Percentiles rank a stretch among this genome's conserved stretches.
phyloP scores from a whole-genome alignment of 2,113 vertebrate species.

The Vimba vimba region DNA sequence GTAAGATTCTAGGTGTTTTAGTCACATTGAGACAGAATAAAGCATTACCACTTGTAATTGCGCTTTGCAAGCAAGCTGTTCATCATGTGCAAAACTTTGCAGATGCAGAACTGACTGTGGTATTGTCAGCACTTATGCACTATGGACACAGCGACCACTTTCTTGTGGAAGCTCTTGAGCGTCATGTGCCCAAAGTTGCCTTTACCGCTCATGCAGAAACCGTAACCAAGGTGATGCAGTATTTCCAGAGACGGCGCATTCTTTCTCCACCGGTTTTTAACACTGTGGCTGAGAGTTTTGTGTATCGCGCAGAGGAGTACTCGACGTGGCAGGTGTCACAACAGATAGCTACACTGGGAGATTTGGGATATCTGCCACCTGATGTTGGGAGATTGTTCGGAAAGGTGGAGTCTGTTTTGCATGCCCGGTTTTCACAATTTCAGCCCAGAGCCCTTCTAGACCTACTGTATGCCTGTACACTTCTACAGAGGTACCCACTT shows the following conservation, averaged over 20 bases:
- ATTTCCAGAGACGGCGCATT: constrained; percentile 79
- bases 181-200: constrained; percentile 62
- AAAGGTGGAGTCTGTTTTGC: constrained; percentile 83
- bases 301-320: constrained; percentile 81
- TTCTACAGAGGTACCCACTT: constrained; percentile 85
- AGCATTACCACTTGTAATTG: constrained; percentile 80
- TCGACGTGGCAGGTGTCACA: constrained; percentile 80
- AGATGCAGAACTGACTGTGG: constrained; percentile 76
- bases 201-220: constrained; percentile 77
- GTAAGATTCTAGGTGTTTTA: constrained; percentile 78
- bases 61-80: constrained; percentile 80
- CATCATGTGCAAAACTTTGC: constrained; percentile 79
- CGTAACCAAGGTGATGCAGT: constrained; percentile 78
- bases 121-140: constrained; percentile 83
- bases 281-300: constrained; percentile 82
- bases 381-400: constrained; percentile 80
- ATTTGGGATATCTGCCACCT: constrained; percentile 86
- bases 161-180: constrained; percentile 83
- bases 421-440: constrained; percentile 75
- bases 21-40: constrained; percentile 77
- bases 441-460: constrained; percentile 80
- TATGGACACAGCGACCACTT: constrained; percentile 81
- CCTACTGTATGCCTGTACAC: constrained; percentile 85
- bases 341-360: constrained; percentile 84
- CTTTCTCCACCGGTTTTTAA: constrained; percentile 82